A percentile compares a stretch with the other conserved stretches of the same genome.
Evolutionary conservation across 1,140 invertebrate genomes (phyloP).

Genomic region (Phocides pigmalion): DNA sequence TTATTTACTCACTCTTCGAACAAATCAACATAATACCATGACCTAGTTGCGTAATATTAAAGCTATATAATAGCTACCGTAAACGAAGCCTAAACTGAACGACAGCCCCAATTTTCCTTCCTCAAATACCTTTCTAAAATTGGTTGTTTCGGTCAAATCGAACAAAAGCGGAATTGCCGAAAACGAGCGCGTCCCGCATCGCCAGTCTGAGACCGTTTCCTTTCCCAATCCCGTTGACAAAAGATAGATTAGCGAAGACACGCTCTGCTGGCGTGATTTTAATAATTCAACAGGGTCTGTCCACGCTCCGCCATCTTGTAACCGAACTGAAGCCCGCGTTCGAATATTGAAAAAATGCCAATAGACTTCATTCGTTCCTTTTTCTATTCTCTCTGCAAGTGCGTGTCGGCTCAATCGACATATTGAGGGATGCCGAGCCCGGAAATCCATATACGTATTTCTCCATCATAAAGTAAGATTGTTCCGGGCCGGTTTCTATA

Average conservation of each 20-base stretch:
- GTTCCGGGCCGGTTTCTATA: not conserved
- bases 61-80: not conserved
- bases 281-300: conserved; percentile 60
- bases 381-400: conserved; percentile 15
- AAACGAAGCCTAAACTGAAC: conserved; percentile 9
- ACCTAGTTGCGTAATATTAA: not conserved
- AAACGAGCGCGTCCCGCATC: conserved; percentile 39
- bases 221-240: conserved; percentile 54
- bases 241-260: conserved; percentile 66
- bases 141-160: conserved; percentile 31
- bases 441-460: not conserved
- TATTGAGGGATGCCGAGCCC: conserved; percentile 6
- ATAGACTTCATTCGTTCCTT: conserved; percentile 35
- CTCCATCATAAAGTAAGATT: not conserved
- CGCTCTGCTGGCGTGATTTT: conserved; percentile 51
- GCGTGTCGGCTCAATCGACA: conserved; percentile 14
- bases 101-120: conserved; percentile 14
- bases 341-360: conserved; percentile 40
- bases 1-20: no score
- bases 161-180: conserved; percentile 29
- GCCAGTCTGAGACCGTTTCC: conserved; percentile 44
- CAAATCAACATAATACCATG: no score
- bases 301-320: conserved; percentile 40
- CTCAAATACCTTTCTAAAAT: conserved; percentile 19
- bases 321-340: conserved; percentile 23